Evolutionary conservation across 2,797 vertebrate species (phyloP).

Genomic region (Sphenodon punctatus): DNA sequence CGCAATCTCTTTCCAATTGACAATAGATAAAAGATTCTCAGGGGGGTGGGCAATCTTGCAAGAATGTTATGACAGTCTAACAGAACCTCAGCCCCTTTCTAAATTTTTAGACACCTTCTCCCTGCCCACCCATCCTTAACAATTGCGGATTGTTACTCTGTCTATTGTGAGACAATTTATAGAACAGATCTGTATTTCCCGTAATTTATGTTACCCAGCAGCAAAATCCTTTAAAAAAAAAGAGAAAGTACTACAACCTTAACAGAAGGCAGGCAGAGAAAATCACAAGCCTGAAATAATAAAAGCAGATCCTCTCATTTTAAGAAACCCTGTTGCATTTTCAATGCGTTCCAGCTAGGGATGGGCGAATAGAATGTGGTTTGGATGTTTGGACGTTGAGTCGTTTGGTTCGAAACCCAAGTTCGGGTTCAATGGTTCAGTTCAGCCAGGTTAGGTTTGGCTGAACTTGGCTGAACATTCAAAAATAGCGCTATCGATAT

Average conservation of each 20-base stretch:
- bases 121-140: neutral
- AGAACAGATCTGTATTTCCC: too few species aligned
- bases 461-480: too few species aligned
- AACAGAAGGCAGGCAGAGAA: constrained; percentile 6
- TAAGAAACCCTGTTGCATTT: too few species aligned
- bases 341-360: too few species aligned
- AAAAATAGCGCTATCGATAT: too few species aligned
- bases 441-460: too few species aligned
- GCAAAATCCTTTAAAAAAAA: neutral
- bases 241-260: too few species aligned
- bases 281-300: neutral
- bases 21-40: neutral
- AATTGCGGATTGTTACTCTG: neutral
- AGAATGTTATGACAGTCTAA: neutral
- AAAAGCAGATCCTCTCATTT: rapidly evolving
- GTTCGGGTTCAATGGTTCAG: too few species aligned
- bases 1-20: neutral
- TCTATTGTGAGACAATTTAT: too few species aligned
- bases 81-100: neutral
- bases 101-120: neutral
- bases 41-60: neutral
- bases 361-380: too few species aligned
- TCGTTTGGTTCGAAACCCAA: too few species aligned
- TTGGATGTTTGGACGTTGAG: too few species aligned
- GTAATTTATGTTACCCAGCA: neutral